Evolutionary conservation across 1,140 invertebrate genomes (phyloP).

Genomic region (Magallana angulata): DNA sequence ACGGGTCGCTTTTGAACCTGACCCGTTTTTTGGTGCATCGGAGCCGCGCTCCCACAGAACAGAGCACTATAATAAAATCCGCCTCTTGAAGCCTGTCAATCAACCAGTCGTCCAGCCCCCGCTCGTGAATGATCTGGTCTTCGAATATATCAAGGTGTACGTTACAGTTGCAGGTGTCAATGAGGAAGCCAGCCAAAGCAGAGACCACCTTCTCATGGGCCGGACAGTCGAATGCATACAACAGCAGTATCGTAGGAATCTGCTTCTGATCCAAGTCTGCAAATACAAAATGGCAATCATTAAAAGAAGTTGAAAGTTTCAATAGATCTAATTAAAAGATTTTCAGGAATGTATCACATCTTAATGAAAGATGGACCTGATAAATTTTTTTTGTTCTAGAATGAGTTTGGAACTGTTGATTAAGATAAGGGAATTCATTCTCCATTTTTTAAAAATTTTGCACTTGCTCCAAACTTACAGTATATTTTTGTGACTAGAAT

Average conservation of each 20-base stretch:
- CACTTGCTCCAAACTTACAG: too few relatives aligned
- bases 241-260: conserved; percentile 68
- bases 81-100: conserved; percentile 73
- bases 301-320: too few relatives aligned
- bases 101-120: conserved; percentile 74
- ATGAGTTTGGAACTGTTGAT: too few relatives aligned
- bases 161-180: conserved; percentile 74
- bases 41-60: conserved; percentile 74
- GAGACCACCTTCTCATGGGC: conserved; percentile 74
- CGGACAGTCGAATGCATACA: conserved; percentile 74
- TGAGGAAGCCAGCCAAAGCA: conserved; percentile 72
- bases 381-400: too few relatives aligned
- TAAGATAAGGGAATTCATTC: too few relatives aligned
- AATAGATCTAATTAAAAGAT: too few relatives aligned
- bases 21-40: conserved; percentile 74
- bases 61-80: conserved; percentile 75
- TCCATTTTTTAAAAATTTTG: too few relatives aligned
- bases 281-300: conserved; percentile 48
- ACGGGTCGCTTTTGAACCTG: conserved; percentile 65
- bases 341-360: too few relatives aligned
- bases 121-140: conserved; percentile 70
- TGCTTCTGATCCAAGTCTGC: conserved; percentile 74
- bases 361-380: too few relatives aligned
- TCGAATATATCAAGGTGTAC: conserved; percentile 75
- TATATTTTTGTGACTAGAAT: too few relatives aligned